Percentiles rank a stretch among this genome's conserved stretches.
These are phyloP conservation scores for Zaprionus kolodkinae DNA, from an alignment of 1,140 invertebrate species.

Conservation along the genomic window DNA sequence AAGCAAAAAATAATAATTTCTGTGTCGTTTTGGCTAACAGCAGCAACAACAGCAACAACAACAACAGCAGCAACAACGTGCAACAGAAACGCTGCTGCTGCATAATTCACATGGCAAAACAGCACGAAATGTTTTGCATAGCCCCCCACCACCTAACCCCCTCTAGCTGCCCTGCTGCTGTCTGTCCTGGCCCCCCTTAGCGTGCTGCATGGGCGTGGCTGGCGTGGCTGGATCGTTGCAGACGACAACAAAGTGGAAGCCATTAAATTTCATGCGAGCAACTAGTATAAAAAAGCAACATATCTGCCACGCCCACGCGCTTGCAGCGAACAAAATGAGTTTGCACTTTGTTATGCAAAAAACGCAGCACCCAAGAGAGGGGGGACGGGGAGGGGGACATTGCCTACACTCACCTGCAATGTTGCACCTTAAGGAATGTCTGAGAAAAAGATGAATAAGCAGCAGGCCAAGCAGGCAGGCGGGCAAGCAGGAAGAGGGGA, in stretches of 20 bases:
- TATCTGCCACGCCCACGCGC: slow-evolving; percentile 75
- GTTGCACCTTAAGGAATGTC: slow-evolving; percentile 77
- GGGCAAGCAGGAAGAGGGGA: neutral
- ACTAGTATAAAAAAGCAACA: slow-evolving; percentile 58
- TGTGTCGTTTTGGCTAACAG: slow-evolving; percentile 27
- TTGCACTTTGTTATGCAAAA: slow-evolving; percentile 81
- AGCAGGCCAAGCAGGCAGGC: neutral
- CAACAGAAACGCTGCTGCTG: slow-evolving; percentile 49
- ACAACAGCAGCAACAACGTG: slow-evolving; percentile 15
- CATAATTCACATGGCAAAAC: slow-evolving; percentile 81
- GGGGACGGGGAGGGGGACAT: neutral
- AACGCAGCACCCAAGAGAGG: slow-evolving; percentile 32
- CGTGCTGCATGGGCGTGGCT: slow-evolving; percentile 38
- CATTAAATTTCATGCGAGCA: slow-evolving; percentile 83
- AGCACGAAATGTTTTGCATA: slow-evolving; percentile 76
- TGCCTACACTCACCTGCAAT: slow-evolving; percentile 52
- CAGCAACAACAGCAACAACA: slow-evolving; percentile 6
- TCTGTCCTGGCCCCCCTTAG: neutral
- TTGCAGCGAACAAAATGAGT: slow-evolving; percentile 71
- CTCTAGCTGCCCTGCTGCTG: neutral
- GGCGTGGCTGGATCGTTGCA: slow-evolving; percentile 33
- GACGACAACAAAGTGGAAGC: slow-evolving; percentile 79
- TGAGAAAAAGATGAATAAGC: slow-evolving; percentile 13
- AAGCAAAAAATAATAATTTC: slow-evolving; percentile 47
- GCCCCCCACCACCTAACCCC: slow-evolving; percentile 15